Conservation (phyloP, 2,888 invertebrate genomes). For the Catocala sponsa region DNA sequence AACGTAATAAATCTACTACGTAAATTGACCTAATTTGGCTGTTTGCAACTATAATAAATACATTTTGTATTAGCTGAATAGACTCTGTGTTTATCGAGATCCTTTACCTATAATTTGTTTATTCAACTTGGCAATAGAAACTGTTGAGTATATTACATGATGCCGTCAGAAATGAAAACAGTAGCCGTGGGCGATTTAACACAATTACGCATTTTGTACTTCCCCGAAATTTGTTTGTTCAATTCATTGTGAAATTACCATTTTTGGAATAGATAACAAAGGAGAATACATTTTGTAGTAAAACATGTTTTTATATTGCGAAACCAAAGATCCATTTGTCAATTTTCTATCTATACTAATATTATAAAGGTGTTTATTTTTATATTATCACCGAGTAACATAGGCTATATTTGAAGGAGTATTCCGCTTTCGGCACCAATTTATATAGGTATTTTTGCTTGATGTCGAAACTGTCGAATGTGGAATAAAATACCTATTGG, state of each 20-base stretch:
- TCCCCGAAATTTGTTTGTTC: slow-evolving; percentile 13
- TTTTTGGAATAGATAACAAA: not conserved
- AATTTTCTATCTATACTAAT: too few relatives aligned
- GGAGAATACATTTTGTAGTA: too few relatives aligned
- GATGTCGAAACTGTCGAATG: too few relatives aligned
- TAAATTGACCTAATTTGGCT: slow-evolving; percentile 1
- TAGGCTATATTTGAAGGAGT: too few relatives aligned
- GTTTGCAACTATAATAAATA: slow-evolving; percentile 11
- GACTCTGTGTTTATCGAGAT: slow-evolving; percentile 15
- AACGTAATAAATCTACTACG: not conserved
- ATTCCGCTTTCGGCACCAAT: too few relatives aligned
- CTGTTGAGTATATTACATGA: slow-evolving; percentile 9
- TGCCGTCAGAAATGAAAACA: slow-evolving; percentile 16
- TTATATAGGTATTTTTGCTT: too few relatives aligned
- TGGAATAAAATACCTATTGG: too few relatives aligned
- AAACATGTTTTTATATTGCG: too few relatives aligned
- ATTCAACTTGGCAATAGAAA: slow-evolving; percentile 25
- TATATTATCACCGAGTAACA: too few relatives aligned
- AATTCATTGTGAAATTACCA: slow-evolving; percentile 6
- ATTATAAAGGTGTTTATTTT: too few relatives aligned
- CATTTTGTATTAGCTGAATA: not conserved
- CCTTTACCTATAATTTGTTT: slow-evolving; percentile 23
- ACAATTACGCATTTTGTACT: slow-evolving; percentile 31
- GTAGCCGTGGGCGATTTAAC: slow-evolving; percentile 19
- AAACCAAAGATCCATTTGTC: too few relatives aligned